Conservation (phyloP, 1,140 invertebrate species). For the Zaprionus vittiger region DNA sequence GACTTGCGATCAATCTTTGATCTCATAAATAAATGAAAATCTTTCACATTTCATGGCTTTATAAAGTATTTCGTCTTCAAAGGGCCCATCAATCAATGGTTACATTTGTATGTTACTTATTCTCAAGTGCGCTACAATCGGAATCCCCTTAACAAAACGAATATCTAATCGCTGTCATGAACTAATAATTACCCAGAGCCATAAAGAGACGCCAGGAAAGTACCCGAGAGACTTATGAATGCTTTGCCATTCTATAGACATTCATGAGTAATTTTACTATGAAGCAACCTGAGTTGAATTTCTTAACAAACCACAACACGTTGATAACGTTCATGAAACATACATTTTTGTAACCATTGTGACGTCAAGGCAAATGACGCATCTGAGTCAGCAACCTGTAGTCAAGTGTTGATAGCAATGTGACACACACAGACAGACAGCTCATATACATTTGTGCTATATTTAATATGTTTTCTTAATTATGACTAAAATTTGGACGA, state of each 20-base stretch:
- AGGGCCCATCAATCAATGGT: slow-evolving; percentile 13
- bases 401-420: slow-evolving; percentile 64
- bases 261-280: slow-evolving; percentile 40
- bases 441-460: slow-evolving; percentile 7
- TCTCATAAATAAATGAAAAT: slow-evolving; percentile 2
- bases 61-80: neutral
- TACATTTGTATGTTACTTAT: neutral
- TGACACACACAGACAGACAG: slow-evolving; percentile 21
- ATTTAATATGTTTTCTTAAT: slow-evolving; percentile 21
- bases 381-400: slow-evolving; percentile 47
- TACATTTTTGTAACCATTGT: slow-evolving; percentile 12
- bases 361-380: slow-evolving; percentile 52
- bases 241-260: neutral
- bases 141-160: neutral
- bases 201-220: slow-evolving; percentile 19
- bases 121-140: slow-evolving; percentile 6
- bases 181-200: slow-evolving; percentile 7
- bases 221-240: slow-evolving; percentile 11
- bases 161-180: slow-evolving; percentile 34
- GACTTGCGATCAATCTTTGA: slow-evolving; percentile 17
- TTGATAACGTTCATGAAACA: slow-evolving; percentile 23
- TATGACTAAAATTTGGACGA: slow-evolving; percentile 32
- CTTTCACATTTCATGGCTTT: neutral
- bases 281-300: slow-evolving; percentile 1
- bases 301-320: neutral